Evolutionary conservation across 2,888 invertebrate species (phyloP).

Genomic region (Gisinianus flammeolus): DNA sequence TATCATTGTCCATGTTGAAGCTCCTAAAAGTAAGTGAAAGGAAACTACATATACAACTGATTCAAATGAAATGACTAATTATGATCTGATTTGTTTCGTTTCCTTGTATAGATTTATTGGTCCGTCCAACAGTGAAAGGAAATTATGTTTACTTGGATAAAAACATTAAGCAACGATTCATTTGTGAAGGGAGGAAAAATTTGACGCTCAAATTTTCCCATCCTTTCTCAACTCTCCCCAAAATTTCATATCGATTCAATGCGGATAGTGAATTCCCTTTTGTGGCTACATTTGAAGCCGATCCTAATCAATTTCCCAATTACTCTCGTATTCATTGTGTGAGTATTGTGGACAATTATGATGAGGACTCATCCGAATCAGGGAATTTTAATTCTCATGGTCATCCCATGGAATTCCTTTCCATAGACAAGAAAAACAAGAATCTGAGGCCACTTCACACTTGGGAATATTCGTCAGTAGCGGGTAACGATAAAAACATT

Average conservation of each 20-base stretch:
- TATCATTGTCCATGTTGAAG: neutral
- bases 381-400: too few species aligned
- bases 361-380: too few species aligned
- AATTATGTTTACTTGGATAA: slow-evolving; percentile 2
- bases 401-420: neutral
- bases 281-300: neutral
- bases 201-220: neutral
- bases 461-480: slow-evolving; percentile 3
- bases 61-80: neutral
- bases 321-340: neutral
- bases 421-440: neutral
- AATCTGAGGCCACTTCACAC: neutral
- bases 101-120: neutral
- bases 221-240: neutral
- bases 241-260: neutral
- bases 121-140: neutral
- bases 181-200: neutral
- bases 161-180: slow-evolving; percentile 13
- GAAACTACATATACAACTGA: neutral
- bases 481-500: neutral
- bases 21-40: neutral
- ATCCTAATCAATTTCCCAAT: neutral
- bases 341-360: too few species aligned
- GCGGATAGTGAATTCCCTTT: neutral
- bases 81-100: neutral